Evolutionary conservation across 2,797 vertebrate species (phyloP), one percentile per base, ranked within the genome.

Genomic region (Danio choprae): DNA sequence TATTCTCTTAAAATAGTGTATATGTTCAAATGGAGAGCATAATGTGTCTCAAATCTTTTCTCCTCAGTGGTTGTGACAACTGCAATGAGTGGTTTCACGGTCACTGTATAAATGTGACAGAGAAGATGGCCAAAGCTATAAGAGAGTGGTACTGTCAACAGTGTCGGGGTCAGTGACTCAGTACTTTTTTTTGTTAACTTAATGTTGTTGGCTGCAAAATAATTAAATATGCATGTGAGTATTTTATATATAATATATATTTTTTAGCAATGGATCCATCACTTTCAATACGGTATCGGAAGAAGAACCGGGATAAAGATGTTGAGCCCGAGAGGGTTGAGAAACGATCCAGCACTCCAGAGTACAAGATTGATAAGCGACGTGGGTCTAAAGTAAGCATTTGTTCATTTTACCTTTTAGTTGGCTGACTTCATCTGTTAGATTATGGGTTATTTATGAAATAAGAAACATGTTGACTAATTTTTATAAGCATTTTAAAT

Each of bases 31-130:
- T 7, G 6, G 50, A 46, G 16, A 62, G 9, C 20, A 44, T 48
- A 58, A 70, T 16, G 48, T 71, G 18, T 9, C 44, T 75, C 13
- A 8, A 70, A 74, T 68, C 8, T 1, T 13, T 56, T 73, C 12
- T 0, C 55, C 5, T 11, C 87, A 98, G 97, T 10, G 97, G 97
- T 10, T 98, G 97, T 83, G 97, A 98, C 88, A 95, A 96, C 73
- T 98, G 97, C 87, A 98, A 97, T 4, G 97, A 98, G 81, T 98
- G 97, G 97, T 98, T 98, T 81, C 97, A 98, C 79, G 97, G 97
- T 41, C 92, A 96, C 90, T 98, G 97, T 86, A 97, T 98, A 85
- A 94, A 94, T 80, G 96, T 98, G 87, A 97, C 96, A 0, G 96
- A 98, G 93, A 97, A 97, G 90, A 95, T 95, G 91, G 97, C 96